phyloP scores from a whole-genome alignment of 1,140 invertebrate species.

The Conus betulinus region DNA sequence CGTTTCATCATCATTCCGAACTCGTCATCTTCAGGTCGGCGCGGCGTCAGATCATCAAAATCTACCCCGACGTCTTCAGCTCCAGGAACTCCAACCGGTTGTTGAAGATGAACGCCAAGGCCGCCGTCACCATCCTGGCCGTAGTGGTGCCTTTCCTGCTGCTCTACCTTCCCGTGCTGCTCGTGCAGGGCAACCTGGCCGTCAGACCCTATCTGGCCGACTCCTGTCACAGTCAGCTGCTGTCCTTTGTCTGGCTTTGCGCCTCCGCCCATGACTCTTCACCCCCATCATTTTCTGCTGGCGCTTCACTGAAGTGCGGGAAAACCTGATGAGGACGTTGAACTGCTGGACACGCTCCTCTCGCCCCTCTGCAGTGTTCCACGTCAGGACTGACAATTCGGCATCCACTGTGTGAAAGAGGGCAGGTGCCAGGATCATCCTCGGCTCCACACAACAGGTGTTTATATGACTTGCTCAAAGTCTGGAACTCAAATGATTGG shows the following conservation, averaged over 20 bases:
- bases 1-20: constrained; percentile 21
- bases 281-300: constrained; percentile 31
- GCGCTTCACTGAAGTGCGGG: constrained; percentile 6
- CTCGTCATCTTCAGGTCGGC: constrained; percentile 27
- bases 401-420: not conserved
- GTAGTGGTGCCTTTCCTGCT: constrained; percentile 25
- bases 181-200: constrained; percentile 15
- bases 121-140: constrained; percentile 7
- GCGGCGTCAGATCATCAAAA: constrained; percentile 27
- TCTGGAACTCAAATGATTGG: too few species aligned
- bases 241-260: constrained; percentile 14
- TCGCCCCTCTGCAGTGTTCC: not conserved
- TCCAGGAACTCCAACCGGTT: not conserved
- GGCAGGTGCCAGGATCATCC: too few species aligned
- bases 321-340: constrained; percentile 12
- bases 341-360: not conserved
- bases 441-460: too few species aligned
- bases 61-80: constrained; percentile 23
- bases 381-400: not conserved
- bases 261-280: constrained; percentile 28
- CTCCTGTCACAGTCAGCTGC: constrained; percentile 15
- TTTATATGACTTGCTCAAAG: too few species aligned
- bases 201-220: constrained; percentile 2
- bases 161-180: constrained; percentile 21
- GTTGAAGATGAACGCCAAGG: constrained; percentile 13